Evolutionary conservation across 2,797 vertebrate genomes (phyloP), one percentile per base, ranked within the genome.

Genomic region (Sebastes taczanowskii): DNA sequence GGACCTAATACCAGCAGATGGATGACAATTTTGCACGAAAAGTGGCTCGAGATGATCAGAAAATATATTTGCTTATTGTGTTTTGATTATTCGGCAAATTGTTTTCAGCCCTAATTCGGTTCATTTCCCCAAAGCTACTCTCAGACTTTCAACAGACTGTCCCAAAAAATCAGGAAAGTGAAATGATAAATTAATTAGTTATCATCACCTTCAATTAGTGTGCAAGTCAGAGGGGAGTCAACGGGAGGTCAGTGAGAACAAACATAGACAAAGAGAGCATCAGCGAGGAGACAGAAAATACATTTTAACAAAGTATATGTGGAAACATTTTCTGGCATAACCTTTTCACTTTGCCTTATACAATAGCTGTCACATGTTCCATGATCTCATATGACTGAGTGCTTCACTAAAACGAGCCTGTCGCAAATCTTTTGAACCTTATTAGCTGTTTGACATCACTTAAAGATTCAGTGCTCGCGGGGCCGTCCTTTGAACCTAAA

Each of bases 371-470:
- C 62, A 58, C 16, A 8, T 56, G 68, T 6, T 22, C 32, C n/a
- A 27, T 69, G 4, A 67, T 72, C 35, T 80, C 42, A 46, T 1
- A 49, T 14, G 61, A 67, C 13, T 4, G 60, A 68, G 16, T 2
- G 64, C 32, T 64, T 58, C 46, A 10, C 56, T 16, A 23, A 77
- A 55, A 22, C 35, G 8, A 8, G 49, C 49, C 20, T 18, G 22
- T 55, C n/a, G 11, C 71, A 80, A 73, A 81, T 79, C 64, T 82
- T 23, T 70, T 52, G 2, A 23, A 42, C 68, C 74, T 53, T 13
- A 30, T 85, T 61, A 80, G 55, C 52, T 58, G 49, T 75, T 80
- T 82, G 65, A 88, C 80, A 67, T 66, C 0, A 1, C 29, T 58
- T 53, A 22, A 58, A 69, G 60, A 81, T 75, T 81, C 27, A 58